Conservation (phyloP, 1,140 invertebrate species). For the Ostrea denselamellosa region DNA sequence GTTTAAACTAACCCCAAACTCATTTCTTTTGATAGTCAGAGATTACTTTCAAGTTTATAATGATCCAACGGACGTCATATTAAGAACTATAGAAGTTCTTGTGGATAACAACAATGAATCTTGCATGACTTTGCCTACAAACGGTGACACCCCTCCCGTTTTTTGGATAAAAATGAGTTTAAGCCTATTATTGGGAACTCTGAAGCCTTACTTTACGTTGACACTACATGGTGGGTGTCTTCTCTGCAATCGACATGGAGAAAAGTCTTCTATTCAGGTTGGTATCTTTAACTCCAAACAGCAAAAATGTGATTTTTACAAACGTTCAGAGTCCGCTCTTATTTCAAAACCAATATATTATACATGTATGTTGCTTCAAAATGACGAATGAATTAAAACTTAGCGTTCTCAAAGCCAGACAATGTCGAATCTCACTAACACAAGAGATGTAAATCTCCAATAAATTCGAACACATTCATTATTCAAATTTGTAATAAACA, state of each 20-base stretch:
- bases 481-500: no score
- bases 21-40: background rate
- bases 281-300: background rate
- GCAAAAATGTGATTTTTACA: no score
- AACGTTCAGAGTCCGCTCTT: no score
- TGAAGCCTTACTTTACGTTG: background rate
- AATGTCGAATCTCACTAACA: no score
- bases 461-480: no score
- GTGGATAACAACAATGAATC: background rate
- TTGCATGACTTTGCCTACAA: background rate
- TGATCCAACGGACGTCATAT: background rate
- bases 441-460: no score
- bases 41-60: constrained; percentile 1
- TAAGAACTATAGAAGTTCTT: background rate
- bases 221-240: background rate
- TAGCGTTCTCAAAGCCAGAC: no score
- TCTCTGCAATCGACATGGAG: background rate
- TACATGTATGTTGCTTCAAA: no score
- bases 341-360: no score
- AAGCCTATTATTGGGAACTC: background rate
- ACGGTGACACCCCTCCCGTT: background rate
- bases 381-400: no score
- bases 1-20: background rate
- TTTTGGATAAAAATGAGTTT: background rate
- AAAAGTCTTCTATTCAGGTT: background rate